Evolutionary conservation across 1,140 invertebrate species (phyloP).

Genomic region (Pentalonia nigronervosa): DNA sequence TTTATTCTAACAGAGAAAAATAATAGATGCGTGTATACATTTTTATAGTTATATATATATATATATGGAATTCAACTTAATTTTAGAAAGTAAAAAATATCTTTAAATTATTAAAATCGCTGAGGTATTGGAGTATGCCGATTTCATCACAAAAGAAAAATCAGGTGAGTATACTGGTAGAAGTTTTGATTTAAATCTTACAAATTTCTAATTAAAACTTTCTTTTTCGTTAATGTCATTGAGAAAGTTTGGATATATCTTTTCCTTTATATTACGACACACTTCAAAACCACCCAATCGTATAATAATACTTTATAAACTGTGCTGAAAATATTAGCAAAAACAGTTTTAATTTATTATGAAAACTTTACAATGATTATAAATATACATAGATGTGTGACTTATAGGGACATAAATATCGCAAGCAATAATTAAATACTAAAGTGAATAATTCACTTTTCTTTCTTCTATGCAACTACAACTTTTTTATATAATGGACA

Average conservation of each 20-base stretch:
- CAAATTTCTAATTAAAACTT: slow-evolving; percentile 14
- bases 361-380: not conserved
- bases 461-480: not conserved
- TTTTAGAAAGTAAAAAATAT: not conserved
- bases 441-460: not conserved
- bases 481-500: not conserved
- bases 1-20: not conserved
- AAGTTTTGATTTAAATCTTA: slow-evolving; percentile 18
- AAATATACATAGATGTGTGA: not conserved
- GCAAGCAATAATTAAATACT: not conserved
- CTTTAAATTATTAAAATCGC: not conserved
- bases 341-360: slow-evolving; percentile 7
- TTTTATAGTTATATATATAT: too few relatives aligned
- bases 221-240: not conserved
- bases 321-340: slow-evolving; percentile 6
- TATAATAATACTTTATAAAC: slow-evolving; percentile 19
- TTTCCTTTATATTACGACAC: not conserved
- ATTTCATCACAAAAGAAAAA: slow-evolving; percentile 1
- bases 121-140: not conserved
- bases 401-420: not conserved
- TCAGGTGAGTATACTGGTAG: not conserved
- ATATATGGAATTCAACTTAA: not conserved
- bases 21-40: not conserved
- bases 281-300: not conserved
- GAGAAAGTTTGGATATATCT: not conserved